Evolutionary conservation across 2,888 invertebrate species (phyloP), one percentile per base, ranked within the genome.

Genomic region (Lycaena phlaeas): DNA sequence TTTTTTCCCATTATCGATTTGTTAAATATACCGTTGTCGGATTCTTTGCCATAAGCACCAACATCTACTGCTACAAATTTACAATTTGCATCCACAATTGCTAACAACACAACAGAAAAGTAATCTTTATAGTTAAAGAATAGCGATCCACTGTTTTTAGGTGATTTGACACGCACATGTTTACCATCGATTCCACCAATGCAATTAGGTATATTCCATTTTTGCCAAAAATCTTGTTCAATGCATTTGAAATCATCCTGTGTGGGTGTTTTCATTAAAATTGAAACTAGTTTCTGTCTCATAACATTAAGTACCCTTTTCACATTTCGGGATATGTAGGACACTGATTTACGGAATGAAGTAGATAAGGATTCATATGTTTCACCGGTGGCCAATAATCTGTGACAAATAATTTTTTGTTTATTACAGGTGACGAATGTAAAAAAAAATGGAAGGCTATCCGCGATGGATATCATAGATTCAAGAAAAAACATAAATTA

Each of bases 91-190:
- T 44, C 44, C n/a, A n/a, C n/a, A n/a, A n/a, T n/a, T n/a, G n/a
- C n/a, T n/a, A n/a, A n/a, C n/a, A n/a, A n/a, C n/a, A 47, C 46
- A n/a, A 47, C 40, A 3, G 44, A 44, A 42, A 30, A 42, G 22
- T 38, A 41, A 1, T 38, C 28, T 26, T 47, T 47, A 18, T 44
- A 42, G 18, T 44, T 47, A 12, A 38, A 44, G 41, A 36, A 42
- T 12, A 43, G 36, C 3, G 37, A 42, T 27, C 46, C 43, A 40
- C 39, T 46, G n/a, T 41, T 7, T 9, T 27, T n/a, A 39, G 31
- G 41, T 14, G 15, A 17, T 17, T 36, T 36, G 18, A 36, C 25
- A 17, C 36, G 22, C 11, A 36, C 36, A 36, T 36, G 36, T 27
- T 27, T 27, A 27, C 10, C 31, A 15, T 31, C 31, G n/a, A n/a